Percentiles rank a stretch among this genome's conserved stretches.
These are phyloP conservation scores for Myrmecobius fasciatus DNA, from an alignment of 2,113 vertebrate genomes.

Conservation along the genomic window DNA sequence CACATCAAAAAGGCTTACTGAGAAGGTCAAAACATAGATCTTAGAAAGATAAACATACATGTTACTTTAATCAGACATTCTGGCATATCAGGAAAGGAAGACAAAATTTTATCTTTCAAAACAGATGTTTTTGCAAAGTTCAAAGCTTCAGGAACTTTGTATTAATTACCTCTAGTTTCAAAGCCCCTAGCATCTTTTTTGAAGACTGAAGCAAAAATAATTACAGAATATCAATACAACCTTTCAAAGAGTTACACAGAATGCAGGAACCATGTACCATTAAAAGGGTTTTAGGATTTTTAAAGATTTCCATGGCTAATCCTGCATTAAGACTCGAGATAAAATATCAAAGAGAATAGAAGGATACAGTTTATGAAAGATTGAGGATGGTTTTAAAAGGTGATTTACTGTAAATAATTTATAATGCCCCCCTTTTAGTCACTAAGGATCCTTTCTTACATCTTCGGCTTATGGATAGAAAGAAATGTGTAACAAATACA, in stretches of 20 bases:
- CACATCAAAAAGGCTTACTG: background rate
- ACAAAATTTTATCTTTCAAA: background rate
- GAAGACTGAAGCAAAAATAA: constrained; percentile 16
- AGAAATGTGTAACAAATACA: constrained; percentile 60
- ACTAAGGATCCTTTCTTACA: constrained; percentile 50
- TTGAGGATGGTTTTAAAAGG: constrained; percentile 76
- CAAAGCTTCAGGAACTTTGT: background rate
- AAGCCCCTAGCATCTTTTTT: background rate
- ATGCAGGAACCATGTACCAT: constrained; percentile 52
- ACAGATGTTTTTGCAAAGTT: constrained; percentile 9
- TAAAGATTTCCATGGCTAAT: constrained; percentile 64
- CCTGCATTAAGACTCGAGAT: constrained; percentile 67
- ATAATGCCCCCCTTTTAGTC: constrained; percentile 59
- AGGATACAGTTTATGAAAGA: constrained; percentile 75
- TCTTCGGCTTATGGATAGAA: constrained; percentile 65
- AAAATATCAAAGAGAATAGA: constrained; percentile 76
- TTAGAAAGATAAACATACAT: background rate
- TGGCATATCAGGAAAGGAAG: background rate
- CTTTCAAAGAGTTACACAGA: constrained; percentile 54
- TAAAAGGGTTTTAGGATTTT: constrained; percentile 74
- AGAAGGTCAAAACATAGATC: background rate
- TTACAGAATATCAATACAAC: constrained; percentile 38
- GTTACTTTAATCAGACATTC: background rate
- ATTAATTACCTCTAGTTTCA: background rate
- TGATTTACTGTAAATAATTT: constrained; percentile 80